phyloP scores from a whole-genome alignment of 2,888 invertebrate genomes.

The Drosophila robusta region DNA sequence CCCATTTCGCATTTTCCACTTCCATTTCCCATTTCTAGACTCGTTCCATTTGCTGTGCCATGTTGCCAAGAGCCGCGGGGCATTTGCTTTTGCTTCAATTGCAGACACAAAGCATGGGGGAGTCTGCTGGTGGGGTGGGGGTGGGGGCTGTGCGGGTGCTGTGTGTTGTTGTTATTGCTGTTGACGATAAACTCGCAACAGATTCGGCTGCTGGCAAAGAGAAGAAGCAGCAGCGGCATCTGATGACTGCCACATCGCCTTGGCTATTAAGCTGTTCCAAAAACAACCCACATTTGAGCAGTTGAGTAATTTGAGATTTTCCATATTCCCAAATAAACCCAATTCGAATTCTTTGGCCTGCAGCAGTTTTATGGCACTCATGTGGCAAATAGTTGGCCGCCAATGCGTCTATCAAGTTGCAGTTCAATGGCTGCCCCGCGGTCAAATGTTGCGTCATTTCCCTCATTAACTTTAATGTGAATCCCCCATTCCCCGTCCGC shows the following conservation, averaged over 20 bases:
- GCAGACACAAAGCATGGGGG: constrained; percentile 34
- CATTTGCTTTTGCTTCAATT: constrained; percentile 64
- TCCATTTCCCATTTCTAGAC: constrained; percentile 49
- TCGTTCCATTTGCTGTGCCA: constrained; percentile 42
- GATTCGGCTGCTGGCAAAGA: constrained; percentile 25
- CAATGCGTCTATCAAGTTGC: constrained; percentile 48
- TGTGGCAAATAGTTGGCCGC: constrained; percentile 50
- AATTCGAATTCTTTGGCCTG: constrained; percentile 39
- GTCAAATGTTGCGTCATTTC: constrained; percentile 25
- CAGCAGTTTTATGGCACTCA: constrained; percentile 25
- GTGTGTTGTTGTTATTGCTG: constrained; percentile 29
- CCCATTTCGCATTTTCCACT: constrained; percentile 13
- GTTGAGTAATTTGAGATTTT: constrained; percentile 49
- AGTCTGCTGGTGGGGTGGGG: neutral
- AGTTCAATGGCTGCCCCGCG: constrained; percentile 8
- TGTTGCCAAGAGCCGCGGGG: constrained; percentile 59
- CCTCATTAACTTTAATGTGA: constrained; percentile 59
- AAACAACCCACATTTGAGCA: constrained; percentile 16
- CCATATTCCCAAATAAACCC: constrained; percentile 29
- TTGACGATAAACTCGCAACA: constrained; percentile 58
- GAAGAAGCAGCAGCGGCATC: constrained; percentile 6
- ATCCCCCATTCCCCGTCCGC: neutral
- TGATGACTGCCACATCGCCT: constrained; percentile 49
- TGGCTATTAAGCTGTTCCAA: constrained; percentile 58
- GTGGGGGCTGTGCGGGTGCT: neutral